These are phyloP conservation scores for Cryptocephalus moraei DNA, from an alignment of 2,888 invertebrate genomes.

Conservation along the genomic window DNA sequence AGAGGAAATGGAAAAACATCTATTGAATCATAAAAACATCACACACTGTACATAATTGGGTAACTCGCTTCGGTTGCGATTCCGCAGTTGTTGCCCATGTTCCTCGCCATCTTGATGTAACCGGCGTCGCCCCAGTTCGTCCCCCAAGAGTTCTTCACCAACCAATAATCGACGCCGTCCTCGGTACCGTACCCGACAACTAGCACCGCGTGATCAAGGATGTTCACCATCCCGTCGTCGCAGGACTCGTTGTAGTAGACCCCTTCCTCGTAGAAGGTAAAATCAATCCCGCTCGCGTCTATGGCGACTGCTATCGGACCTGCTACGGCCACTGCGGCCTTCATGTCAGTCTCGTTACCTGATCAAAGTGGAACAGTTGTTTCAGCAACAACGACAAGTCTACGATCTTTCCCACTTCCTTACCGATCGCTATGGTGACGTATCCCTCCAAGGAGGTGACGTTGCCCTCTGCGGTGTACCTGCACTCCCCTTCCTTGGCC, in stretches of 20 bases:
- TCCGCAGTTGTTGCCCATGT: conserved; percentile 64
- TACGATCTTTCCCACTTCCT: background rate
- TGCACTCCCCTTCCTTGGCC: conserved; percentile 19
- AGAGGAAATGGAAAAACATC: too few relatives aligned
- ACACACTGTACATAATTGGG: conserved; percentile 56
- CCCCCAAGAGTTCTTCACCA: conserved; percentile 60
- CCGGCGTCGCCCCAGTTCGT: conserved; percentile 27
- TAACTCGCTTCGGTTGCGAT: conserved; percentile 70
- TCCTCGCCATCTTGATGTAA: conserved; percentile 25
- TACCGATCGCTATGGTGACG: background rate
- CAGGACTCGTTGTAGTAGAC: background rate
- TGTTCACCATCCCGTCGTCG: background rate
- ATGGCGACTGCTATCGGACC: conserved; percentile 8
- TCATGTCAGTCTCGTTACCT: conserved; percentile 6
- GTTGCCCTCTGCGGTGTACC: conserved; percentile 10
- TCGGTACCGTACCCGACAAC: conserved; percentile 62
- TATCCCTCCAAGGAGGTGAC: background rate
- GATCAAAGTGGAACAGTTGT: background rate
- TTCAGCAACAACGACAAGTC: too few relatives aligned
- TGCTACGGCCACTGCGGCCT: conserved; percentile 5
- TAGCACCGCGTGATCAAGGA: conserved; percentile 69
- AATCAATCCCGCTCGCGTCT: conserved; percentile 4
- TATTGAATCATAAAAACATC: too few relatives aligned
- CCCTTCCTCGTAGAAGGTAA: conserved; percentile 1
- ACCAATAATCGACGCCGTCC: conserved; percentile 47